Conservation (phyloP, 2,888 invertebrate species). For the Chaetogeoica ovagalla region DNA sequence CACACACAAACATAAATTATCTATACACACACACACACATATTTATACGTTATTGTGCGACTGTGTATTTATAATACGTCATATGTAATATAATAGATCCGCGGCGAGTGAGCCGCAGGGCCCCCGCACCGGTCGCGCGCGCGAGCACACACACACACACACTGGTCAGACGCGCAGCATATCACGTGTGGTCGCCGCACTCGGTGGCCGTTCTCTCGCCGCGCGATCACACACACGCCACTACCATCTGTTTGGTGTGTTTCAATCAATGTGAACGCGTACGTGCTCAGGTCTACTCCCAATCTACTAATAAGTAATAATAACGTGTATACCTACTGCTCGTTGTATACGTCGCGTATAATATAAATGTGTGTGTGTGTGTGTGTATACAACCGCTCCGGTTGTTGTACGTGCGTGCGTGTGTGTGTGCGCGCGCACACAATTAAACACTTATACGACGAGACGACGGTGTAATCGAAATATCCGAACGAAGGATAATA, state of each 20-base stretch:
- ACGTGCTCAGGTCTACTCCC: constrained; percentile 48
- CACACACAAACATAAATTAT: not conserved
- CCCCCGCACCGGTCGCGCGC: constrained; percentile 11
- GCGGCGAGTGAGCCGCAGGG: constrained; percentile 10
- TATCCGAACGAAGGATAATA: too few species aligned
- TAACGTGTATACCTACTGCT: constrained; percentile 6
- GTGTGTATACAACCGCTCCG: too few species aligned
- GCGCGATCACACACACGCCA: not conserved
- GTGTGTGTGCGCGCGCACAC: too few species aligned
- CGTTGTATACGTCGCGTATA: too few species aligned
- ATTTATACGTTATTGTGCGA: not conserved
- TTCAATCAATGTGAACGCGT: constrained; percentile 46
- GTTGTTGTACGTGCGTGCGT: too few species aligned
- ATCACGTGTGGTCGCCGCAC: constrained; percentile 52
- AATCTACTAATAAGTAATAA: constrained; percentile 39
- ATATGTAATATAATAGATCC: too few species aligned
- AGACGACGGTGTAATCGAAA: too few species aligned
- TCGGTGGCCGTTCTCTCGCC: constrained; percentile 47
- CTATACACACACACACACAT: constrained; percentile 1
- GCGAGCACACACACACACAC: constrained; percentile 20
- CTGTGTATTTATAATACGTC: not conserved
- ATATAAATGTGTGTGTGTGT: too few species aligned
- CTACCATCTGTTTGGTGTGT: constrained; percentile 45
- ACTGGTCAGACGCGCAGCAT: constrained; percentile 47
- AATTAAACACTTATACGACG: too few species aligned